A percentile compares a stretch with the other conserved stretches of the same genome.
Evolutionary conservation across 2,888 invertebrate genomes (phyloP).

Genomic region (Nomada lathburiana): DNA sequence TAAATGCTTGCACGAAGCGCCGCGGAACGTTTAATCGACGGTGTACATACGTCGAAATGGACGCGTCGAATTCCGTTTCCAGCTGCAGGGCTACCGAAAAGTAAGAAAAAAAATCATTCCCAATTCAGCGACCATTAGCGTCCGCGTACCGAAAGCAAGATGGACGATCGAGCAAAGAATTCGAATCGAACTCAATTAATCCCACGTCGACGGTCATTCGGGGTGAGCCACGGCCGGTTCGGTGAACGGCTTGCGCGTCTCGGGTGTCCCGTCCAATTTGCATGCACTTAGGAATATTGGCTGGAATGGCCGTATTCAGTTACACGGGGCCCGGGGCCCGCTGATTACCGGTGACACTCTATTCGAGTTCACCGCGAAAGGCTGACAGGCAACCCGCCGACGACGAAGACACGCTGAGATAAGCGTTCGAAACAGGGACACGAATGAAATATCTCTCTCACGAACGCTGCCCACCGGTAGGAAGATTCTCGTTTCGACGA

Average conservation of each 20-base stretch:
- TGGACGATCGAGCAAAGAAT: background rate
- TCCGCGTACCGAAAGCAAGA: background rate
- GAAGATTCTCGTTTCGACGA: slow-evolving; percentile 71
- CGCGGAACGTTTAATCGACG: no score
- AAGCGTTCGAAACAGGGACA: slow-evolving; percentile 74
- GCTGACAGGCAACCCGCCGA: slow-evolving; percentile 51
- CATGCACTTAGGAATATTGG: slow-evolving; percentile 53
- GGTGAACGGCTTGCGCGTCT: slow-evolving; percentile 33
- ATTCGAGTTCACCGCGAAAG: slow-evolving; percentile 40
- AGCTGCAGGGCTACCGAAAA: no score
- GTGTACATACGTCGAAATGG: no score
- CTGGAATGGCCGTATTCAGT: slow-evolving; percentile 54
- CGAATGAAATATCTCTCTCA: slow-evolving; percentile 81
- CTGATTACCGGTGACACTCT: slow-evolving; percentile 60
- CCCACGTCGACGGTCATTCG: background rate
- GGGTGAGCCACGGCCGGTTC: slow-evolving; percentile 7
- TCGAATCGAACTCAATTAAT: slow-evolving; percentile 36
- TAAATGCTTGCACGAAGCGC: no score
- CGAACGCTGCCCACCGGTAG: slow-evolving; percentile 68
- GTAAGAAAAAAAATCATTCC: background rate
- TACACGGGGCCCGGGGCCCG: slow-evolving; percentile 52
- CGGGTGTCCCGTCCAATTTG: slow-evolving; percentile 51
- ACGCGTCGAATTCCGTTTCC: no score
- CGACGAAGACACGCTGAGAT: slow-evolving; percentile 64
- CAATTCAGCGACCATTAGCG: background rate